A percentile compares a stretch with the other conserved stretches of the same genome.
phyloP scores from a whole-genome alignment of 2,888 invertebrate species.

The Drosophila paranaensis region DNA sequence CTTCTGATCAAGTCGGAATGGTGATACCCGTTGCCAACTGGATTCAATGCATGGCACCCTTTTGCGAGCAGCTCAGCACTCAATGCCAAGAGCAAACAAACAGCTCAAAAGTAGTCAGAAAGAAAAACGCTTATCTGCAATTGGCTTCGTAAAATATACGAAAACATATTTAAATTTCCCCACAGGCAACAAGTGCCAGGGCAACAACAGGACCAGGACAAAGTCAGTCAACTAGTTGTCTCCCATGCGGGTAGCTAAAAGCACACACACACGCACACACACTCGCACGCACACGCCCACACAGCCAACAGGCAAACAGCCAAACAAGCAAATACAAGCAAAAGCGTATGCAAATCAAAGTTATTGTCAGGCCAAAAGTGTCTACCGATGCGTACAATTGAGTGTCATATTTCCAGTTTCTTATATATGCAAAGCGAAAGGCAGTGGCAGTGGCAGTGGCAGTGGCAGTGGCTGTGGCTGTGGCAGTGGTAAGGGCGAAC shows the following conservation, averaged over 20 bases:
- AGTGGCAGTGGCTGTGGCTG: too few species aligned
- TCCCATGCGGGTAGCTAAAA: slow-evolving; percentile 51
- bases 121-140: slow-evolving; percentile 75
- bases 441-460: neutral
- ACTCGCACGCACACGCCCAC: neutral
- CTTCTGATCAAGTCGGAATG: neutral
- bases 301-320: slow-evolving; percentile 9
- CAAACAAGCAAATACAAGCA: slow-evolving; percentile 40
- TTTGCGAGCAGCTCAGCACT: slow-evolving; percentile 33
- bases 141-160: slow-evolving; percentile 71
- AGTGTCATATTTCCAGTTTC: slow-evolving; percentile 77
- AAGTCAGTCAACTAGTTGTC: slow-evolving; percentile 60
- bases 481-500: neutral
- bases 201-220: slow-evolving; percentile 30
- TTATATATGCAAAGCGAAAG: slow-evolving; percentile 58
- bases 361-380: slow-evolving; percentile 77
- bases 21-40: neutral
- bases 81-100: slow-evolving; percentile 53
- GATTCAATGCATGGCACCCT: slow-evolving; percentile 13
- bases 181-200: slow-evolving; percentile 72
- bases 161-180: slow-evolving; percentile 75
- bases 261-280: slow-evolving; percentile 8
- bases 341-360: slow-evolving; percentile 73
- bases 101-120: slow-evolving; percentile 56
- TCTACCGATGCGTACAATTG: slow-evolving; percentile 78